Evolutionary conservation across 2,888 invertebrate genomes (phyloP), one percentile per base, ranked within the genome.

Genomic region (Cryptophagus acutangulus): DNA sequence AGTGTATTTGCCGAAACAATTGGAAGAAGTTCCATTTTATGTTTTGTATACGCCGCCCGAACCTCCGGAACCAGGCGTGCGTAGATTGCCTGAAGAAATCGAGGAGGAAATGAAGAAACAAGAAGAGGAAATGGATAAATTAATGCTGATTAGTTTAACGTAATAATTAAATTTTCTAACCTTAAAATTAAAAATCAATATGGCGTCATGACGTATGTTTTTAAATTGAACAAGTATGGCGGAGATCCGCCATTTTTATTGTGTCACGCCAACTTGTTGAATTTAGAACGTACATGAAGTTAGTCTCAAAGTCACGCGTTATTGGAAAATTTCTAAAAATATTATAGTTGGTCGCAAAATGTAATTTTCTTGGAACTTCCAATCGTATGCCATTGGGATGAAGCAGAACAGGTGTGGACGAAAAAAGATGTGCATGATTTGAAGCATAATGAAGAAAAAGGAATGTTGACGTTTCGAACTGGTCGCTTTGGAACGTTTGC

Each of bases 361-460:
- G 67, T 70, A 1, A 59, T 69, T 34, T 69, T 66, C 55, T 44
- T 70, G 25, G 70, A 71, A 45, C 46, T 62, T 5, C 71, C 71
- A 0, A 43, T 62, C 2, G 61, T 67, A 3, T 63, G 63, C 40
- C 51, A 58, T 10, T 71, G 71, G 71, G 57, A 69, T 39, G 49
- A 53, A 1, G 43, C 54, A 1, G 18, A 46, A 3, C 48, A 54
- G n/a, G 36, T 41, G 0, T 71, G 71, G 71, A 55, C 31, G 1
- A 65, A 58, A 17, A 50, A 48, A 3, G 59, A 66, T 20, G 52
- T 69, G 1, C 55, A 62, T 44, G 68, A 69, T 42, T 45, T 66
- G 15, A 87, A 88, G 64, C 90, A 83, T 58, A 88, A 88, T 61
- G 91, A 91, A 62, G 89, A 90, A 57, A 87, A 87, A 58, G 78